Base-by-base conservation (phyloP, 2,113 vertebrate genomes). In the Callocephalon fimbriatum region DNA sequence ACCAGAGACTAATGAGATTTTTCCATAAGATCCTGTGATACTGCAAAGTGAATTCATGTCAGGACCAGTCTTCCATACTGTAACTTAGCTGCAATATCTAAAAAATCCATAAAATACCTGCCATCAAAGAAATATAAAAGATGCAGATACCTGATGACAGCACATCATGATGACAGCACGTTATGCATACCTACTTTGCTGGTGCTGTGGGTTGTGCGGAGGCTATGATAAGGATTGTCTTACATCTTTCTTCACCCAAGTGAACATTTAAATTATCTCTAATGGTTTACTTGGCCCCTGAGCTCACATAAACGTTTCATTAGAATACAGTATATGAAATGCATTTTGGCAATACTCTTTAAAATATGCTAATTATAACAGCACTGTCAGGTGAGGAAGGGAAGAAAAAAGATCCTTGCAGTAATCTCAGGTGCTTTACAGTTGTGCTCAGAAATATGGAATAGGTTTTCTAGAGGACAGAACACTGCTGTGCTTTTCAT, bases 261-360 rank as follows among this genome's bases (percentile, higher is more conserved):
- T 40, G 23, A 72, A 76, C 4, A 32, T 61, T 91, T 62, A 81
- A 79, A 37, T 53, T 66, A 15, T 77, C 22, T 88, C 72, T 79
- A 86, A 81, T 37, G 26, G 10, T 87, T 95, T 78, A 37, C 67
- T 94, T 65, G 47, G n/a, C 44, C 74, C 6, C 20, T 70, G 26
- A 95, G 67, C 68, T 88, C 56, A 72, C 45, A 48, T n/a, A 90
- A 94, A 63, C 73, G 47, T 84, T 95, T 91, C 5, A 56, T 95
- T 81, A 79, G 29, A 81, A 73, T 45, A 81, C 7, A 80, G 20
- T 10, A 78, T 66, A 74, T 48, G 5, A 90, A 81, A 87, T 23
- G 26, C 22, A 84, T 81, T 91, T 86, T 75, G 48, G 59, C 23
- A 75, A 86, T 51, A 26, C 3, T 58, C 32, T 87, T 91, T 74